These are phyloP conservation scores for Elanus axillaris DNA, from an alignment of 2,113 vertebrate species.

Conservation along the genomic window DNA sequence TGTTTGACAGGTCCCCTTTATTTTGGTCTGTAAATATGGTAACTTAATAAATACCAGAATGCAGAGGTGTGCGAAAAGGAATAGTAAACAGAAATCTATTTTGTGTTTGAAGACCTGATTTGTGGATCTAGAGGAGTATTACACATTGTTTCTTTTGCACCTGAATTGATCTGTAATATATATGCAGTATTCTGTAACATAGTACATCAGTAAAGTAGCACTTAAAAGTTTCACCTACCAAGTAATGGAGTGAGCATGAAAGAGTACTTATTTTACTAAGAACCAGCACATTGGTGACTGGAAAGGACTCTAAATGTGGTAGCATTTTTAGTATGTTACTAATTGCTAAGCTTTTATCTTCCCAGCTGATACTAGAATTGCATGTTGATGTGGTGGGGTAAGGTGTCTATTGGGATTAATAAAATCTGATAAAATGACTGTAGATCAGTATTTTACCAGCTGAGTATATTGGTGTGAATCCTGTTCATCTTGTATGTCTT, in stretches of 20 bases:
- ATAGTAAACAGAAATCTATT: not conserved
- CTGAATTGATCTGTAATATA: not conserved
- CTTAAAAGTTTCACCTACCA: not conserved
- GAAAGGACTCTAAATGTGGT: not conserved
- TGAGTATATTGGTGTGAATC: not conserved
- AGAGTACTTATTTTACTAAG: not conserved
- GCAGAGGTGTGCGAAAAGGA: not conserved
- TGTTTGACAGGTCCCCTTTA: not conserved
- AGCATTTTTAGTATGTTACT: not conserved
- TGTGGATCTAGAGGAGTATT: not conserved
- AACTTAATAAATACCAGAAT: not conserved
- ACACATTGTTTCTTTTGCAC: not conserved
- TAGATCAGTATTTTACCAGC: not conserved
- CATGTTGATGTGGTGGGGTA: not conserved
- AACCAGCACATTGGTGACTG: not conserved
- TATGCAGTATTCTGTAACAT: not conserved
- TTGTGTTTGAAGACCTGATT: not conserved
- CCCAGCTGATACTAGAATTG: not conserved
- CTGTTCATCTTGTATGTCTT: not conserved
- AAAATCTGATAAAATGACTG: not conserved
- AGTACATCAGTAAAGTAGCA: not conserved
- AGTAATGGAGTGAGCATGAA: not conserved
- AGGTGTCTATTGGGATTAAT: not conserved
- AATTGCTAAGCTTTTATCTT: not conserved
- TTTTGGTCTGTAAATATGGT: not conserved